These are phyloP conservation scores for Decapterus maruadsi DNA, from an alignment of 2,797 vertebrate species.

Conservation along the genomic window DNA sequence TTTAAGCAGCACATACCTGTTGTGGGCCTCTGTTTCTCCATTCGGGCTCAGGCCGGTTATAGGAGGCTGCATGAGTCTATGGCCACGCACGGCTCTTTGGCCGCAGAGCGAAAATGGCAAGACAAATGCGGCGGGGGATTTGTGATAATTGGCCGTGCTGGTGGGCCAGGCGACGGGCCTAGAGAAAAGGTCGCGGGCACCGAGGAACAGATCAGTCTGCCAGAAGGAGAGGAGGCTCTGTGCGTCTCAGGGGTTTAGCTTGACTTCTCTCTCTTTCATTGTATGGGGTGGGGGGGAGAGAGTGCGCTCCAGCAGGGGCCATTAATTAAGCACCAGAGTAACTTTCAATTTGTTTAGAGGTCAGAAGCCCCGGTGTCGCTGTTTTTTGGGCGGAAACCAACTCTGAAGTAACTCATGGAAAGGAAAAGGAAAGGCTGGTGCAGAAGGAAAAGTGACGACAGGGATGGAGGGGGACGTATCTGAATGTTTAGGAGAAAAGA, in stretches of 20 bases:
- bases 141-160: constrained; percentile 84
- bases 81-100: constrained; percentile 70
- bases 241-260: constrained; percentile 66
- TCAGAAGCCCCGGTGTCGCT: constrained; percentile 53
- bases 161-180: constrained; percentile 78
- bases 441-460: no score
- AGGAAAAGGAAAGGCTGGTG: no score
- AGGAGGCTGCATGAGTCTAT: constrained; percentile 64
- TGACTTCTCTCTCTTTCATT: constrained; percentile 66
- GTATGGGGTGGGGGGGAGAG: constrained; percentile 31
- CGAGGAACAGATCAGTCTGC: constrained; percentile 77
- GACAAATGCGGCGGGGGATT: constrained; percentile 82
- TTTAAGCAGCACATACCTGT: constrained; percentile 85
- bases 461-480: constrained; percentile 9
- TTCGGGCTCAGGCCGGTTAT: constrained; percentile 62
- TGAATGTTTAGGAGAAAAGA: constrained; percentile 42
- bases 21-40: constrained; percentile 75
- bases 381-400: constrained; percentile 48
- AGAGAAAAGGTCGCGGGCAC: constrained; percentile 81
- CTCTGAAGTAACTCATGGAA: constrained; percentile 38
- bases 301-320: constrained; percentile 61
- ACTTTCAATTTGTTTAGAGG: constrained; percentile 78
- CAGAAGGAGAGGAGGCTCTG: constrained; percentile 60
- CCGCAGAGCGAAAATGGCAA: constrained; percentile 83
- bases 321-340: constrained; percentile 74